Evolutionary conservation across 2,797 vertebrate species (phyloP).

Genomic region (Pteropus rufus): DNA sequence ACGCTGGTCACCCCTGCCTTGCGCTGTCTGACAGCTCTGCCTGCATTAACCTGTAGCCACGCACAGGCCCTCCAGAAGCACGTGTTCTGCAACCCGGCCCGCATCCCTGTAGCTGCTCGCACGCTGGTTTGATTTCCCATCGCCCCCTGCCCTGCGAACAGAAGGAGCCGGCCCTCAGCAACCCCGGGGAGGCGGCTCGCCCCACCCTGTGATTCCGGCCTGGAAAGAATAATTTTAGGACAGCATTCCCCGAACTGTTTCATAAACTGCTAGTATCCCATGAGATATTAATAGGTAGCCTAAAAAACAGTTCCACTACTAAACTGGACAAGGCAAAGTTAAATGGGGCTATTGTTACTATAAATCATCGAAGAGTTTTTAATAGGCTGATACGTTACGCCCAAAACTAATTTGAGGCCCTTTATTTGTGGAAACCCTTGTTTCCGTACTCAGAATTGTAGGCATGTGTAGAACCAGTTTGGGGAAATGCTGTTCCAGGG

Average conservation of each 20-base stretch:
- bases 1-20: no score
- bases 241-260: neutral
- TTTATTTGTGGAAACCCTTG: neutral
- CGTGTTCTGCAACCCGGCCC: rapidly evolving
- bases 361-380: neutral
- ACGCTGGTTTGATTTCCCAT: no score
- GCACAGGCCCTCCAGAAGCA: rapidly evolving
- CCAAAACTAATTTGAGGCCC: neutral
- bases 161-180: neutral
- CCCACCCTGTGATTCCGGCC: neutral
- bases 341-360: neutral
- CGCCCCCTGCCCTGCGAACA: neutral
- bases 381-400: neutral
- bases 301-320: neutral
- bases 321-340: neutral
- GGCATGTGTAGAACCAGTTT: neutral
- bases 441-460: neutral
- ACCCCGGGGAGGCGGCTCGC: rapidly evolving
- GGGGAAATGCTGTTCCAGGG: neutral
- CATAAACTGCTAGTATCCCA: neutral
- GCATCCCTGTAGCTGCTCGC: no score
- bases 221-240: neutral
- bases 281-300: neutral
- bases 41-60: neutral
- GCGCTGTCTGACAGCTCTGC: neutral